These are phyloP conservation scores for Pristionchus fissidentatus DNA, from an alignment of 2,888 invertebrate genomes.

Conservation along the genomic window DNA sequence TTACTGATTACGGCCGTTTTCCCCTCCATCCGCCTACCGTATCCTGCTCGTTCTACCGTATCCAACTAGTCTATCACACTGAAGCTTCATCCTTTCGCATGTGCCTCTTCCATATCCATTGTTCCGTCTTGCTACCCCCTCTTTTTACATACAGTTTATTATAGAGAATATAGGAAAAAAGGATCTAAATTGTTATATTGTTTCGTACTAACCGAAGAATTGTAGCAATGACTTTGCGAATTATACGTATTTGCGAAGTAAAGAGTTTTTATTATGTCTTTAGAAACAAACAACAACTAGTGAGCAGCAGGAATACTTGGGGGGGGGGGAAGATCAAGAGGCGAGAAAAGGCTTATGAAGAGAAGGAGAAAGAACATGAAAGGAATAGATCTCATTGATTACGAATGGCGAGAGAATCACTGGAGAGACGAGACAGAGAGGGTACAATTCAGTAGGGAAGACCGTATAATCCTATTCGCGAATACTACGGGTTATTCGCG, in stretches of 20 bases:
- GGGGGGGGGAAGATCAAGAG: background rate
- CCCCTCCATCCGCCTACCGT: background rate
- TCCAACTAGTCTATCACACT: background rate
- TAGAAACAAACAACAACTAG: background rate
- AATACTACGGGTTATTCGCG: too few species aligned
- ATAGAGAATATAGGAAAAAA: conserved; percentile 26
- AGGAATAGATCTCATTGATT: background rate
- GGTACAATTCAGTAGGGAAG: too few species aligned
- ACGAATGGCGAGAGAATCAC: conserved; percentile 7
- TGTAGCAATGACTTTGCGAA: background rate
- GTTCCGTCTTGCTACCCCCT: background rate
- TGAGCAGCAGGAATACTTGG: background rate
- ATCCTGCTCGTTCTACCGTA: background rate
- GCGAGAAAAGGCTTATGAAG: background rate
- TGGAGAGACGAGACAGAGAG: background rate
- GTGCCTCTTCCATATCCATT: background rate
- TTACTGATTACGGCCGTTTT: background rate
- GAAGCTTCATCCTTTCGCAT: background rate
- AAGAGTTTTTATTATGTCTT: background rate
- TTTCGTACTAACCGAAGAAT: background rate
- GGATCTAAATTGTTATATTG: conserved; percentile 22
- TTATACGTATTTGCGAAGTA: background rate
- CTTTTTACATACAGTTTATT: background rate
- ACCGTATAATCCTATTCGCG: too few species aligned
- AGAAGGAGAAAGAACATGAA: background rate